phyloP scores from a whole-genome alignment of 2,113 vertebrate genomes.

The Callospermophilus lateralis region DNA sequence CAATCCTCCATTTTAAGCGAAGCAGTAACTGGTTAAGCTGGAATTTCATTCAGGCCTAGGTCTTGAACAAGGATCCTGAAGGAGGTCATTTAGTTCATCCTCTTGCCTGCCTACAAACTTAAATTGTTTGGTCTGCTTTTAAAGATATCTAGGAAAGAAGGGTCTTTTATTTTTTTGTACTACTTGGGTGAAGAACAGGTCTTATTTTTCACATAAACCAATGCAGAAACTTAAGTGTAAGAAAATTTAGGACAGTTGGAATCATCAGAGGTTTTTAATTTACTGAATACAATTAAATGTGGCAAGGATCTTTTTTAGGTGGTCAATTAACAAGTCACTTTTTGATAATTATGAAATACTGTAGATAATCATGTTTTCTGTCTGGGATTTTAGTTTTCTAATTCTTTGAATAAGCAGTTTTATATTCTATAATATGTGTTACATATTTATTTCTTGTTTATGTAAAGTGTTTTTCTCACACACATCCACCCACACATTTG shows the following conservation, averaged over 20 bases:
- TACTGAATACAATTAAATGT: constrained; percentile 39
- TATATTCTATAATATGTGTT: constrained; percentile 41
- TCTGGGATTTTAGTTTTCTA: constrained; percentile 56
- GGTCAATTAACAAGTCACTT: constrained; percentile 36
- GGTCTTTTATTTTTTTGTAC: constrained; percentile 25
- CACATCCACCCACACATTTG: neutral
- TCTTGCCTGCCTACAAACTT: constrained; percentile 11
- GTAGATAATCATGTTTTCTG: constrained; percentile 7
- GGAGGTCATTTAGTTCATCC: constrained; percentile 65
- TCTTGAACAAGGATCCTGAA: constrained; percentile 38
- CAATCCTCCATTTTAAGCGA: constrained; percentile 83
- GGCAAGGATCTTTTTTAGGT: constrained; percentile 25
- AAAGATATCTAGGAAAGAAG: constrained; percentile 44
- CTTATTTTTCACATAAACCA: constrained; percentile 43
- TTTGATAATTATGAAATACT: constrained; percentile 55
- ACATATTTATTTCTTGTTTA: constrained; percentile 1
- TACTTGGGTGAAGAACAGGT: neutral
- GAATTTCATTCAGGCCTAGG: constrained; percentile 75
- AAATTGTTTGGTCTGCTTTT: constrained; percentile 50
- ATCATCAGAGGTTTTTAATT: constrained; percentile 52
- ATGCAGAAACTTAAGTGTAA: constrained; percentile 43
- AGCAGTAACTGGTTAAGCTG: constrained; percentile 82
- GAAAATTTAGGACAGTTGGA: constrained; percentile 46
- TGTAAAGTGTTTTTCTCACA: constrained; percentile 21
- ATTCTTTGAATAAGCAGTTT: constrained; percentile 51